Conservation (phyloP, 2,888 invertebrate genomes). For the Plutella xylostella region DNA sequence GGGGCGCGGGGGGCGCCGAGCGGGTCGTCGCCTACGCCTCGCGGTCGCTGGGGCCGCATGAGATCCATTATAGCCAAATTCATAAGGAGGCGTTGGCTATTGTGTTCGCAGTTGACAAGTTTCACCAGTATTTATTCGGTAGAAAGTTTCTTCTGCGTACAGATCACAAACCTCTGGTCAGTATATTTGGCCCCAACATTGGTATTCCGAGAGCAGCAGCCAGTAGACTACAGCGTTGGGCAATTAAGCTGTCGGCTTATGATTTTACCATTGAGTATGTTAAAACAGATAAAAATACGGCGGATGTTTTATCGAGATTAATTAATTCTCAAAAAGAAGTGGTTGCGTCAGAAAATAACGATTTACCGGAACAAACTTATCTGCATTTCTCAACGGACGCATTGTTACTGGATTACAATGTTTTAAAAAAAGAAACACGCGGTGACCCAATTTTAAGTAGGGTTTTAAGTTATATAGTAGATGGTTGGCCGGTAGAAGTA, state of each 20-base stretch:
- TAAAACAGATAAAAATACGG: not conserved
- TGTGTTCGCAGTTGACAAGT: constrained; percentile 4
- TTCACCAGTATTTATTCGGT: constrained; percentile 7
- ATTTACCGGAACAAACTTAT: constrained; percentile 3
- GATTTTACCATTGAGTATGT: not conserved
- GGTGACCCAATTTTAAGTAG: constrained; percentile 4
- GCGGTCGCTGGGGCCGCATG: not conserved
- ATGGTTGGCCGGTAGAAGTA: constrained; percentile 6
- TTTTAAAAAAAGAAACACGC: not conserved
- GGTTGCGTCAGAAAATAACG: not conserved
- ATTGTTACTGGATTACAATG: not conserved
- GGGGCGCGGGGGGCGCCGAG: not conserved
- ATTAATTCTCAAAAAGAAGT: not conserved
- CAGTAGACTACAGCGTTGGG: too few species aligned
- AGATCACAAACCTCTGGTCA: too few species aligned
- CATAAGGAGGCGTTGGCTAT: constrained; percentile 4
- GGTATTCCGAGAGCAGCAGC: too few species aligned
- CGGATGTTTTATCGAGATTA: constrained; percentile 12
- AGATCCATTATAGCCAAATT: not conserved
- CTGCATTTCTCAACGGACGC: constrained; percentile 1
- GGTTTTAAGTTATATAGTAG: constrained; percentile 1
- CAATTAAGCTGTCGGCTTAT: too few species aligned
- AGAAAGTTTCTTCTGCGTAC: too few species aligned
- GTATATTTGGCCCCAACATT: too few species aligned
- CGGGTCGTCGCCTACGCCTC: not conserved